Evolutionary conservation across 2,888 invertebrate genomes (phyloP).

Genomic region (Synanthedon formicaeformis): DNA sequence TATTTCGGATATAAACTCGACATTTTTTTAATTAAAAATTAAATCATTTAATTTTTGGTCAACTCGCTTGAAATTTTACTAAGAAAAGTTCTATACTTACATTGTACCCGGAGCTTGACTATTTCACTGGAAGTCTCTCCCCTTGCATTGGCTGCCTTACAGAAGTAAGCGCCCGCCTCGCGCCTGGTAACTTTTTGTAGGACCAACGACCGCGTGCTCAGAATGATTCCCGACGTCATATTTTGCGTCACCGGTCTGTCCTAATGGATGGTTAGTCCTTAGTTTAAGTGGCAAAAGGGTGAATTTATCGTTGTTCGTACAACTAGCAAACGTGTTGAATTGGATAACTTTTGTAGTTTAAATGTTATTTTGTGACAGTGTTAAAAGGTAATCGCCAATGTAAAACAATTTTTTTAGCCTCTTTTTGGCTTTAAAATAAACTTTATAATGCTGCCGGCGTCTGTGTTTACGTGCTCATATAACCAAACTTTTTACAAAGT

Average conservation of each 20-base stretch:
- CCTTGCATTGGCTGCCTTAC: slow-evolving; percentile 83
- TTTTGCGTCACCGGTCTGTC: slow-evolving; percentile 80
- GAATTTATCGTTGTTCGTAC: not conserved
- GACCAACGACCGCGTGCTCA: slow-evolving; percentile 88
- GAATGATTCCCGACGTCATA: slow-evolving; percentile 85
- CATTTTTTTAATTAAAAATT: too few species aligned
- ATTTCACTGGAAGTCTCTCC: slow-evolving; percentile 85
- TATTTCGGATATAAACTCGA: too few species aligned
- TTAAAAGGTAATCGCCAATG: too few species aligned
- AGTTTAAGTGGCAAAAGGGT: not conserved
- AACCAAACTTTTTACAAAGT: too few species aligned
- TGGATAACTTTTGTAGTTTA: too few species aligned
- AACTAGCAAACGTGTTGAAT: not conserved
- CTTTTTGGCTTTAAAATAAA: too few species aligned
- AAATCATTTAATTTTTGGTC: too few species aligned
- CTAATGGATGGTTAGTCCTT: slow-evolving; percentile 17
- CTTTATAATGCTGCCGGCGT: too few species aligned
- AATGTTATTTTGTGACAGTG: too few species aligned
- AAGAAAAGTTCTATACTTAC: slow-evolving; percentile 69
- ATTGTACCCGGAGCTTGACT: slow-evolving; percentile 82
- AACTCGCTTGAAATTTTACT: too few species aligned
- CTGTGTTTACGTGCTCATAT: too few species aligned
- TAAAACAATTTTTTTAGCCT: too few species aligned
- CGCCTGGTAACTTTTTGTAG: slow-evolving; percentile 85
- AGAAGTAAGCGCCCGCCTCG: slow-evolving; percentile 86